Evolutionary conservation across 1,140 invertebrate genomes (phyloP), one percentile per base, ranked within the genome.

Genomic region (Papilio dardanus): DNA sequence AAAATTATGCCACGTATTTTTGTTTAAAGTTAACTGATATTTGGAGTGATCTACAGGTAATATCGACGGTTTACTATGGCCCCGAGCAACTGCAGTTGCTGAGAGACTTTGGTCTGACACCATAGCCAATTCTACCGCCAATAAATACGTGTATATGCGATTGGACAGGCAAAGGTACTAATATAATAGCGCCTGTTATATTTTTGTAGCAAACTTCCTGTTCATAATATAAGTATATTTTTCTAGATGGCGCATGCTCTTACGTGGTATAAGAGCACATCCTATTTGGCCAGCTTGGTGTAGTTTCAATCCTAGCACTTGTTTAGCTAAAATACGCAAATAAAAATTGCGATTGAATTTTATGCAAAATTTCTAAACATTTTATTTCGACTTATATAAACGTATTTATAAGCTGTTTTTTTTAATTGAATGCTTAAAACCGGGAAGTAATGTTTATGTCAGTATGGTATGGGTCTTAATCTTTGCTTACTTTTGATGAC

Each of bases 231-330:
- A 2, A 65, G 62, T 1, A 30, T 30, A 16, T 66, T 19, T 40
- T 71, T 76, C 95, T 76, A 93, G 96, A 76, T 95, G 96, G 81
- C 86, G 96, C 2, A 88, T 96, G 77, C 89, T 95, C 0, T 84
- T 88, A 10, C 92, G 95, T 74, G 96, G 95, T 16, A 81, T 96
- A 1, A 93, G 94, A 67, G 94, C 95, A 0, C 96, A 96, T 84
- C 94, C 96, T 2, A 92, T 97, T 80, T 96, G 96, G 95, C 96
- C 96, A 0, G 89, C 95, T 21, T 96, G 96, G 95, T 97, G 96
- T 85, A 94, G 77, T 46, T 83, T 79, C 30, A 84, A 86, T 74
- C 87, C 87, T 8, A 76, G 68, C 8, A 21, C 74, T 14, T 91
- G 89, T 74, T 69, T 88, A 31, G 21, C 81, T 19, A 87, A 83